Percentiles rank a stretch among this genome's conserved stretches.
Conservation (phyloP, 2,113 vertebrate species). For the Ceyx melanurus region DNA sequence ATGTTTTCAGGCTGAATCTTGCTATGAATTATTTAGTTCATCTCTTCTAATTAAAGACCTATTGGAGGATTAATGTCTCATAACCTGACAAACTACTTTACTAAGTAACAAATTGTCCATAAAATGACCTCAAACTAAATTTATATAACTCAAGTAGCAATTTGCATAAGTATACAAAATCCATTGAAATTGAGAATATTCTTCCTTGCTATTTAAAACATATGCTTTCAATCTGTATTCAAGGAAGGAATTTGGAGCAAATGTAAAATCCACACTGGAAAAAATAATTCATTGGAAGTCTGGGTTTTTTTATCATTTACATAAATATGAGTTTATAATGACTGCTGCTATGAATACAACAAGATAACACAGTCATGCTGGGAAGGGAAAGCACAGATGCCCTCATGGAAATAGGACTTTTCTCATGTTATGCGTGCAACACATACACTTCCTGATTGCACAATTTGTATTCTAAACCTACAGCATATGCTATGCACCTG, state of each 20-base stretch:
- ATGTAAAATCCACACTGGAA: background rate
- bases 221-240: background rate
- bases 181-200: background rate
- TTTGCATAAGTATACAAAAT: constrained; percentile 55
- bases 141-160: constrained; percentile 67
- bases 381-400: background rate
- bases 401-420: background rate
- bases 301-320: background rate
- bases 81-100: constrained; percentile 79
- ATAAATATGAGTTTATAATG: background rate
- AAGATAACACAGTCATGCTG: background rate
- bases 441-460: background rate
- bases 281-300: background rate
- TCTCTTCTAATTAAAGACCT: constrained; percentile 81
- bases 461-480: background rate
- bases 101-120: constrained; percentile 80
- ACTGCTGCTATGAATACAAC: background rate
- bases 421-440: background rate
- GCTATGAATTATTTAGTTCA: constrained; percentile 82
- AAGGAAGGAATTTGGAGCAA: background rate
- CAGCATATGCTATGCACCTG: background rate
- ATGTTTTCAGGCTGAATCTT: constrained; percentile 78
- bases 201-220: background rate
- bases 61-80: constrained; percentile 79
- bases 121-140: constrained; percentile 77